Conservation (phyloP, 2,113 vertebrate genomes). For the Cottus gobio region DNA sequence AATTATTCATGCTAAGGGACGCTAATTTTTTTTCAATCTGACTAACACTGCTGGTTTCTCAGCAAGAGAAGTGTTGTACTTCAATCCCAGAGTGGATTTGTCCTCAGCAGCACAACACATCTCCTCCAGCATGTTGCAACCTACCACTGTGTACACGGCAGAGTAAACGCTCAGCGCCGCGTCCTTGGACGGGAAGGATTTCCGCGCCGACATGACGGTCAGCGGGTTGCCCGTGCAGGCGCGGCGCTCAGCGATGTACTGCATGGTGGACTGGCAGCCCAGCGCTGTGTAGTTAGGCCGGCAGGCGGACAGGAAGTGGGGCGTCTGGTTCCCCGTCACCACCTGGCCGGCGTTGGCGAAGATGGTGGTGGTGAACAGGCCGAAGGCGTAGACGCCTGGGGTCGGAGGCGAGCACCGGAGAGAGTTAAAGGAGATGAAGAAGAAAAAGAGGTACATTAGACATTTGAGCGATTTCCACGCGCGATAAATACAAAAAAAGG, state of each 20-base stretch:
- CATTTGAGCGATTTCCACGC: neutral
- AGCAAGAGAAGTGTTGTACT: too few relatives aligned
- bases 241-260: conserved; percentile 87
- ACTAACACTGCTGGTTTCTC: neutral
- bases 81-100: neutral
- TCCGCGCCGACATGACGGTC: conserved; percentile 86
- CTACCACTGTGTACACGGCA: conserved; percentile 89
- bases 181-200: conserved; percentile 93
- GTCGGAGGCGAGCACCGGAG: neutral
- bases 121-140: conserved; percentile 45
- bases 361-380: conserved; percentile 92
- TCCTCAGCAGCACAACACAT: neutral
- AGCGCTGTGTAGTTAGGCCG: conserved; percentile 92
- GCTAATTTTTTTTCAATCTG: neutral
- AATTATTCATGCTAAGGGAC: neutral
- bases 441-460: neutral
- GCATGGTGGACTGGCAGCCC: conserved; percentile 86
- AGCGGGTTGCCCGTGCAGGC: conserved; percentile 90
- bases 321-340: conserved; percentile 91
- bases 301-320: conserved; percentile 92
- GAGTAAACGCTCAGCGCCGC: conserved; percentile 90
- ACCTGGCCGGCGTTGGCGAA: conserved; percentile 93
- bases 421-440: neutral
- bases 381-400: conserved; percentile 91
- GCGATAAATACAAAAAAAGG: conserved; percentile 28